Conservation (phyloP, 2,113 vertebrate species). For the Oreochromis spilurus region DNA sequence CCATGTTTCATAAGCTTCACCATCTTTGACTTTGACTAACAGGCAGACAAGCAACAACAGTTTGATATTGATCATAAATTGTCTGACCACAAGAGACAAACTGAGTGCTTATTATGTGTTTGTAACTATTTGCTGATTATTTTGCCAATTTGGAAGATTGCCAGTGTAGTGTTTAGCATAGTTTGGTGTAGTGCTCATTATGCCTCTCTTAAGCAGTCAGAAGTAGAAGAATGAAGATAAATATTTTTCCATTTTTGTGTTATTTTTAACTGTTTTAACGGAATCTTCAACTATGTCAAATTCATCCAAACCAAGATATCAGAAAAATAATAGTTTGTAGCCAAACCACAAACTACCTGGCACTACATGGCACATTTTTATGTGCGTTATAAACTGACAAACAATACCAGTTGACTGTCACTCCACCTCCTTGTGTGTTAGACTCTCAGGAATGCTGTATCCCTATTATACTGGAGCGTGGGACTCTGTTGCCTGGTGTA, state of each 20-base stretch:
- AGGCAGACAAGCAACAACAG: not conserved
- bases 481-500: slow-evolving; percentile 60
- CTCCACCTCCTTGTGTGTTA: slow-evolving; percentile 33
- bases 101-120: not conserved
- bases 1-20: not conserved
- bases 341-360: not conserved
- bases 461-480: slow-evolving; percentile 66
- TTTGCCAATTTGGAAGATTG: not conserved
- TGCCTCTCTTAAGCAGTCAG: not conserved
- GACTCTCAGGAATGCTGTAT: slow-evolving; percentile 44
- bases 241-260: not conserved
- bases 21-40: not conserved
- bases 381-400: not conserved
- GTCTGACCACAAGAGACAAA: not conserved
- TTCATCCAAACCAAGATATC: not conserved
- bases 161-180: not conserved
- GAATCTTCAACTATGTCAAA: not conserved
- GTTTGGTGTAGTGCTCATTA: not conserved
- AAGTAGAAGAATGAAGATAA: not conserved
- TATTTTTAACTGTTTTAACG: not conserved
- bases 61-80: not conserved
- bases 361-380: not conserved
- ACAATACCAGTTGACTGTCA: slow-evolving; percentile 11
- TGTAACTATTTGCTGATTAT: not conserved
- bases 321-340: not conserved